Conservation (phyloP, 2,888 invertebrate genomes). For the Artemia sinica region DNA sequence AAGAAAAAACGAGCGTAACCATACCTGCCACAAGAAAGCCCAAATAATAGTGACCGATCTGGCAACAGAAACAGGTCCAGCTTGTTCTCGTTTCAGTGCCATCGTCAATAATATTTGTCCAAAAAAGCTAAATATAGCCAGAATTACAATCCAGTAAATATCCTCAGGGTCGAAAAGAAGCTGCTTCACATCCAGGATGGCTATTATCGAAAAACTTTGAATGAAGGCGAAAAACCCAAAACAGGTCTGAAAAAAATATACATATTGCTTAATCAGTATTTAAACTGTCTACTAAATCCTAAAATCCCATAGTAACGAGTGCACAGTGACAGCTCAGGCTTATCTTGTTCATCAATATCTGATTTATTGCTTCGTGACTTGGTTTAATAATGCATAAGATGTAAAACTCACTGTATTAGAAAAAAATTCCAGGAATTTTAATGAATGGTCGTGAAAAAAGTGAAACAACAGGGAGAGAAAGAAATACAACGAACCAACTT, state of each 20-base stretch:
- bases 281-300: too few species aligned
- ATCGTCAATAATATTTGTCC: slow-evolving; percentile 76
- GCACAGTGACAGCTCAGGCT: too few species aligned
- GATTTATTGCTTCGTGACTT: too few species aligned
- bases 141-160: slow-evolving; percentile 49
- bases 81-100: slow-evolving; percentile 73
- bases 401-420: too few species aligned
- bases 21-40: slow-evolving; percentile 65
- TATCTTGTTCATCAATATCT: too few species aligned
- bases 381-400: too few species aligned
- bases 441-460: too few species aligned
- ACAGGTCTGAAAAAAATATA: slow-evolving; percentile 40
- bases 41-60: slow-evolving; percentile 81
- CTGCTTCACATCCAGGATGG: slow-evolving; percentile 55
- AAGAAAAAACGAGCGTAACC: neutral
- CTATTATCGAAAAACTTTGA: slow-evolving; percentile 56
- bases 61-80: slow-evolving; percentile 76
- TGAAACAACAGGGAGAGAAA: too few species aligned
- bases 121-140: slow-evolving; percentile 55
- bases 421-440: too few species aligned
- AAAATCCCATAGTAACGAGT: too few species aligned
- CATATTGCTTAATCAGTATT: neutral
- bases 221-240: slow-evolving; percentile 67
- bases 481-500: too few species aligned
- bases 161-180: slow-evolving; percentile 66